Percentiles rank a stretch among this genome's conserved stretches.
Evolutionary conservation across 2,888 invertebrate species (phyloP).

Genomic region (Cheilosia urbana): DNA sequence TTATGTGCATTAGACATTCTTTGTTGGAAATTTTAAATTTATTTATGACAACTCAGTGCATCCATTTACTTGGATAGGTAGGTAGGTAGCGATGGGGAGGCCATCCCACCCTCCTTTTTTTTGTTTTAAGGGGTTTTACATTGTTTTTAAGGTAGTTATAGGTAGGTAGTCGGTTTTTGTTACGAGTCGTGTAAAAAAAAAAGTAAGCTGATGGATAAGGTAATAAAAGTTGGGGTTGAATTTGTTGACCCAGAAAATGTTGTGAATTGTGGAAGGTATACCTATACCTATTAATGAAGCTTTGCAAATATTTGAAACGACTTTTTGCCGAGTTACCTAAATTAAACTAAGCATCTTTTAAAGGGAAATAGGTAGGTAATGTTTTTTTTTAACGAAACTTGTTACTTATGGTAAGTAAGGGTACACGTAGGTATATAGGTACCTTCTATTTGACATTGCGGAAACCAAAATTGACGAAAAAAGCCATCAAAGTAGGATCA

Average conservation of each 20-base stretch:
- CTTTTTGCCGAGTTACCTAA: background rate
- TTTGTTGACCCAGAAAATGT: constrained; percentile 38
- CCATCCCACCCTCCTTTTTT: no score
- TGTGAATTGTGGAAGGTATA: no score
- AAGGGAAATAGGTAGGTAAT: background rate
- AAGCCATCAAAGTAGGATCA: no score
- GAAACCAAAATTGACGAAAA: no score
- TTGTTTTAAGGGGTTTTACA: background rate
- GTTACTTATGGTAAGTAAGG: no score
- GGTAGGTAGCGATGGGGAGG: background rate
- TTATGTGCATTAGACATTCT: constrained; percentile 65
- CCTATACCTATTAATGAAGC: background rate
- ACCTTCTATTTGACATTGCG: no score
- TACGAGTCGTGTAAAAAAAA: background rate
- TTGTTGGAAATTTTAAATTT: constrained; percentile 56
- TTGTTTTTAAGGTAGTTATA: background rate
- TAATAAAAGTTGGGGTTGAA: background rate
- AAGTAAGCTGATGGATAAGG: background rate
- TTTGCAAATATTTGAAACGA: background rate
- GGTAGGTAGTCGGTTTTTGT: background rate
- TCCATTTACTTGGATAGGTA: background rate
- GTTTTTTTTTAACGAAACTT: background rate
- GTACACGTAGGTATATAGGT: no score
- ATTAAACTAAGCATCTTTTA: background rate
- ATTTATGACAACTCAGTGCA: constrained; percentile 52